Percentiles rank a stretch among this genome's conserved stretches.
Conservation (phyloP, 1,140 invertebrate genomes). For the Drosophila navojoa region DNA sequence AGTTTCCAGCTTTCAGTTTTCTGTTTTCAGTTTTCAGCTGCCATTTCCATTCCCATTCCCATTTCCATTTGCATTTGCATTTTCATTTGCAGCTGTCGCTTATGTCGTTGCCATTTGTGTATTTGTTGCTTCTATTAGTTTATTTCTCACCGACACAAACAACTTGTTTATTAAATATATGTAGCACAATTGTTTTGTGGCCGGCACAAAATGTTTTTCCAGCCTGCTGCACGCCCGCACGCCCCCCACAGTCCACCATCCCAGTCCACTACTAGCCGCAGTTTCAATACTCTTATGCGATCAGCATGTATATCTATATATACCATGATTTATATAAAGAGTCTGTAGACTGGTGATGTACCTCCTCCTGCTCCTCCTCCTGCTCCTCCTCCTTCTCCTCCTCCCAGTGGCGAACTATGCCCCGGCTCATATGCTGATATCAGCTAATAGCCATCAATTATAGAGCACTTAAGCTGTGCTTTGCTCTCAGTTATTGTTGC, state of each 20-base stretch:
- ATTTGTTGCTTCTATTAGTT: constrained; percentile 51
- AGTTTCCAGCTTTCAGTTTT: not conserved
- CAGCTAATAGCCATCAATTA: constrained; percentile 11
- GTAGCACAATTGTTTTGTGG: constrained; percentile 73
- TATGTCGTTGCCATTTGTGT: constrained; percentile 19
- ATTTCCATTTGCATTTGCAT: constrained; percentile 25
- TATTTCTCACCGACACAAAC: constrained; percentile 22
- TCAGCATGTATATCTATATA: too few relatives aligned
- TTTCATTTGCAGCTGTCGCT: constrained; percentile 30
- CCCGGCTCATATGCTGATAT: not conserved
- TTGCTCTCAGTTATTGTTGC: constrained; percentile 10
- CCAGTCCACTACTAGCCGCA: not conserved
- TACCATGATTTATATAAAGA: too few relatives aligned
- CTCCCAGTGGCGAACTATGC: too few relatives aligned
- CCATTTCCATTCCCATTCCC: constrained; percentile 11
- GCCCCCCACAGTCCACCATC: too few relatives aligned
- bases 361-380: not conserved
- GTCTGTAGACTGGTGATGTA: too few relatives aligned
- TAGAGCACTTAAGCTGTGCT: constrained; percentile 17
- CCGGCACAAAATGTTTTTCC: constrained; percentile 49
- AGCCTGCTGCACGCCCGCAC: constrained; percentile 21
- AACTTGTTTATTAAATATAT: constrained; percentile 77
- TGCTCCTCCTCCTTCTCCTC: not conserved
- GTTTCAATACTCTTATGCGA: constrained; percentile 8
- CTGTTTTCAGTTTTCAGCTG: constrained; percentile 10